Conservation (phyloP, 2,888 invertebrate genomes). For the Limnephilus marmoratus region DNA sequence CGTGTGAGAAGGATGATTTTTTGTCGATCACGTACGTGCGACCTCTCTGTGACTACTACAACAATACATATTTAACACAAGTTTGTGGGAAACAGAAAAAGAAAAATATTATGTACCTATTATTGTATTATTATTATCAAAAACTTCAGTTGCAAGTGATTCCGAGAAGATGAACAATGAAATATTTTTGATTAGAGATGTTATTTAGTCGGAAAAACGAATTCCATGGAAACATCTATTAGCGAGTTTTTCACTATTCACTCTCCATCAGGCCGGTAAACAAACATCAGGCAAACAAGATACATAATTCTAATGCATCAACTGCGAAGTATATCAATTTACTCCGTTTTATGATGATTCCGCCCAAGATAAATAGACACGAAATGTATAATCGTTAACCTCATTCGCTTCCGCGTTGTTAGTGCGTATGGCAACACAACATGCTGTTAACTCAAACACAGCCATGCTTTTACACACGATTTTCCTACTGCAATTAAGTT, state of each 20-base stretch:
- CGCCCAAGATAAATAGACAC: slow-evolving; percentile 36
- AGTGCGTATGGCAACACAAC: neutral
- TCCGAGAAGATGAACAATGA: neutral
- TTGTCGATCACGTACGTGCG: too few relatives aligned
- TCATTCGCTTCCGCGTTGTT: slow-evolving; percentile 17
- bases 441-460: neutral
- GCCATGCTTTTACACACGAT: neutral
- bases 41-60: too few relatives aligned
- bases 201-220: neutral
- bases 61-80: too few relatives aligned
- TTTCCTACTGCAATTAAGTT: too few relatives aligned
- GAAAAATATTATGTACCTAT: too few relatives aligned
- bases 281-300: neutral
- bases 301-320: slow-evolving; percentile 9
- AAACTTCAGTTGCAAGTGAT: neutral
- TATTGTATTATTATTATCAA: too few relatives aligned
- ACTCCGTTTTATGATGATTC: slow-evolving; percentile 48
- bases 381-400: slow-evolving; percentile 46
- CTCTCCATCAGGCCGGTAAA: neutral
- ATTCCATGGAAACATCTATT: neutral
- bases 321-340: slow-evolving; percentile 19
- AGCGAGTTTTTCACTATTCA: neutral
- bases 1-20: too few relatives aligned
- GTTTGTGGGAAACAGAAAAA: too few relatives aligned
- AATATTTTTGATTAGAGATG: neutral